Percentiles rank a stretch among this genome's conserved stretches.
These are phyloP conservation scores for Willisornis vidua DNA, from an alignment of 2,113 vertebrate species.

Conservation along the genomic window DNA sequence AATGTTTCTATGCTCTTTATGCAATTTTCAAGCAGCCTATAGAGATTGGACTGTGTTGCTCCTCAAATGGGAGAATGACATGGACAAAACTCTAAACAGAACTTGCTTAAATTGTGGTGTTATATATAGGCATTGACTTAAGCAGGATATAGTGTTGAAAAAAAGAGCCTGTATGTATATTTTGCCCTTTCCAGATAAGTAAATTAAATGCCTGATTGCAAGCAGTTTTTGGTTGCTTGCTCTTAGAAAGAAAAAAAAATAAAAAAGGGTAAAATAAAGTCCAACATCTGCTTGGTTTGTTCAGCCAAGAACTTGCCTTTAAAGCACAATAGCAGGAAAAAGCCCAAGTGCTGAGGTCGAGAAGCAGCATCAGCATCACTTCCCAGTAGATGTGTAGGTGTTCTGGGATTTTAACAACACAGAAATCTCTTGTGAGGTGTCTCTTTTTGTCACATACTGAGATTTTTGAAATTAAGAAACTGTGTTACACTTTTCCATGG, in stretches of 20 bases:
- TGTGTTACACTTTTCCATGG: neutral
- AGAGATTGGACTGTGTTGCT: neutral
- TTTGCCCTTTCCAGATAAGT: constrained; percentile 22
- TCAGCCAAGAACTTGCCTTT: constrained; percentile 49
- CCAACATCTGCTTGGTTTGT: constrained; percentile 16
- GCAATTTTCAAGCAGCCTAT: neutral
- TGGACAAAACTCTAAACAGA: neutral
- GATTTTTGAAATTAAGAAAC: neutral
- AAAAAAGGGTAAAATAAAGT: neutral
- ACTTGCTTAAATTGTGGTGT: neutral
- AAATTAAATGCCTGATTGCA: neutral
- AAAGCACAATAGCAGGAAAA: constrained; percentile 15
- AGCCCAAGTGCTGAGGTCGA: neutral
- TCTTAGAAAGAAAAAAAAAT: neutral
- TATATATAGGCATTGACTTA: neutral
- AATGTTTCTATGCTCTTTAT: neutral
- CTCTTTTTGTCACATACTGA: neutral
- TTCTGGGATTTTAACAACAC: neutral
- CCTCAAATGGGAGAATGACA: neutral
- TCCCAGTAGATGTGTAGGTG: constrained; percentile 12
- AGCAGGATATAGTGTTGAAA: neutral
- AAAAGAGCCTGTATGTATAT: neutral
- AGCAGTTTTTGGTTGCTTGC: neutral
- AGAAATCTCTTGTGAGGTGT: neutral
- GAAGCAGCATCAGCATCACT: neutral